phyloP scores from a whole-genome alignment of 2,113 vertebrate genomes.

The Petrocephalus microphthalmus region DNA sequence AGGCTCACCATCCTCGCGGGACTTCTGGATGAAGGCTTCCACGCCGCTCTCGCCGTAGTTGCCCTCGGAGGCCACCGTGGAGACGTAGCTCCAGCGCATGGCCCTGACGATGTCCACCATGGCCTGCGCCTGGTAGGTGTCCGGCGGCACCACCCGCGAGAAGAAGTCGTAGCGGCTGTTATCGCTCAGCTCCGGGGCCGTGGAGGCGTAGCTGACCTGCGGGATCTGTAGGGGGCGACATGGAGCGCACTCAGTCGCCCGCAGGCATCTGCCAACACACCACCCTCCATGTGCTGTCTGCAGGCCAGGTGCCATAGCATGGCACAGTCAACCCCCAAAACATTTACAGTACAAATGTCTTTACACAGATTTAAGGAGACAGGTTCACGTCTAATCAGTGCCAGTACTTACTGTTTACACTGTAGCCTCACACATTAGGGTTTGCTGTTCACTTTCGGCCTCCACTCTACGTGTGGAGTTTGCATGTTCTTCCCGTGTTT shows the following conservation, averaged over 20 bases:
- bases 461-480: background rate
- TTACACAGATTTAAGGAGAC: background rate
- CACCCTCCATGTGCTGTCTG: no score
- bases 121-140: constrained; percentile 97
- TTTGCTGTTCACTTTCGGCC: background rate
- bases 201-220: constrained; percentile 98
- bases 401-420: background rate
- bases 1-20: constrained; percentile 86
- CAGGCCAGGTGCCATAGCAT: background rate
- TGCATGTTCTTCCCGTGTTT: background rate
- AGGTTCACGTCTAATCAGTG: background rate
- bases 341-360: background rate
- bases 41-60: constrained; percentile 96
- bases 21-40: constrained; percentile 92
- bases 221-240: constrained; percentile 75
- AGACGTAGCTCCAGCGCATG: constrained; percentile 93
- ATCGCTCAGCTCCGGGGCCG: constrained; percentile 92
- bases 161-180: constrained; percentile 98
- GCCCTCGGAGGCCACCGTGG: constrained; percentile 87
- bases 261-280: background rate
- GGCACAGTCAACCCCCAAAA: no score
- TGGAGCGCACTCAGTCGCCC: background rate
- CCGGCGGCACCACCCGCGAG: constrained; percentile 91
- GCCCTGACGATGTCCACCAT: constrained; percentile 95
- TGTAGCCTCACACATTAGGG: background rate